Evolutionary conservation across 2,113 vertebrate species (phyloP).

Genomic region (Toxotes jaculatrix): DNA sequence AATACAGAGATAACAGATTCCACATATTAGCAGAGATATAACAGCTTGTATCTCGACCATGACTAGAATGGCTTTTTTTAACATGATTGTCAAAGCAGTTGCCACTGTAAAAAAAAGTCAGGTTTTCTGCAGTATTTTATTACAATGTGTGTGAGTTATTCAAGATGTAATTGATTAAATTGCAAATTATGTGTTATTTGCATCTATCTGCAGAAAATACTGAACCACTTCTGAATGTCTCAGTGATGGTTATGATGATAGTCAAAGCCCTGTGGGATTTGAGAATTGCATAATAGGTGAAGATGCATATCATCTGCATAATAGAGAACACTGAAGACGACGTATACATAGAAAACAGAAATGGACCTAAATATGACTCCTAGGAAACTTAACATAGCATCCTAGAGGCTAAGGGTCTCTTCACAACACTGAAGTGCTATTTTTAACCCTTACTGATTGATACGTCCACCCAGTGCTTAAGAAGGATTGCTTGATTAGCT

Average conservation of each 20-base stretch:
- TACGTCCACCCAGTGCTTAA: not conserved
- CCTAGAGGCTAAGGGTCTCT: not conserved
- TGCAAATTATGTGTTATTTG: conserved; percentile 13
- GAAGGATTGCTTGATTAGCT: not conserved
- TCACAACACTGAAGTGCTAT: not conserved
- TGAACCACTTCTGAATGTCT: conserved; percentile 24
- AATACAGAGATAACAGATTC: not conserved
- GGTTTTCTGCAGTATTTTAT: not conserved
- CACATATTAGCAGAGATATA: not conserved
- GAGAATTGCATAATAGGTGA: conserved; percentile 46
- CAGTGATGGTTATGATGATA: conserved; percentile 29
- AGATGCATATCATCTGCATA: conserved; percentile 52
- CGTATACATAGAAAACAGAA: conserved; percentile 9
- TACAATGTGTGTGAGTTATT: not conserved
- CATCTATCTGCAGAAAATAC: conserved; percentile 10
- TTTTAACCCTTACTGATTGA: not conserved
- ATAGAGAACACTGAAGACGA: conserved; percentile 36
- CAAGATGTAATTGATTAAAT: not conserved
- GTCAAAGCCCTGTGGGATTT: conserved; percentile 38
- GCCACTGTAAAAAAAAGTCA: not conserved
- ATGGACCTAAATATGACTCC: not conserved
- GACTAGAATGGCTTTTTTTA: not conserved
- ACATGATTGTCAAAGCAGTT: not conserved
- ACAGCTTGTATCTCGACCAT: not conserved
- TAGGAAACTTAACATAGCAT: conserved; percentile 9